phyloP scores from a whole-genome alignment of 1,140 invertebrate species.

The Micrasema longulum region DNA sequence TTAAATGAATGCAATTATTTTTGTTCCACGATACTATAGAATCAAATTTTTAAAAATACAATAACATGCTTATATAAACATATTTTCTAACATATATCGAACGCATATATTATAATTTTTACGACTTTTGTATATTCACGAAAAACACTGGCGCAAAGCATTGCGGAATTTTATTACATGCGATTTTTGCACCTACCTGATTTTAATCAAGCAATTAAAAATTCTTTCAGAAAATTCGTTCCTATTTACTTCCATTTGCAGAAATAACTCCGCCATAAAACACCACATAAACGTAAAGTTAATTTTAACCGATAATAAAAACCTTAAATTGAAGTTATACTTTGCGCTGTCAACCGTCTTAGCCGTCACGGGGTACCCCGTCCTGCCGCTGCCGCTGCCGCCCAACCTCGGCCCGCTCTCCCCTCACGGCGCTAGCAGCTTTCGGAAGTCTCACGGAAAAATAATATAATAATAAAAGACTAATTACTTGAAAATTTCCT shows the following conservation, averaged over 20 bases:
- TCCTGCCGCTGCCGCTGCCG: background rate
- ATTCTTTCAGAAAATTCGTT: background rate
- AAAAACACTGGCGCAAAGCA: no score
- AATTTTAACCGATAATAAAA: constrained; percentile 55
- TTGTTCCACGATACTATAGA: no score
- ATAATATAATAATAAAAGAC: constrained; percentile 57
- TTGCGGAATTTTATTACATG: no score
- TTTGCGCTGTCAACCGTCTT: constrained; percentile 35
- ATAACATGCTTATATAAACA: no score
- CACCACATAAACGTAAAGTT: constrained; percentile 54
- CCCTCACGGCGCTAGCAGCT: constrained; percentile 13
- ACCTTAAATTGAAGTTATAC: constrained; percentile 53
- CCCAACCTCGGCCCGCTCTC: background rate
- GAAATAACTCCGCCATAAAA: constrained; percentile 50
- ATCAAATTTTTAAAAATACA: no score
- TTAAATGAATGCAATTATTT: no score
- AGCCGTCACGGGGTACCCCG: constrained; percentile 34
- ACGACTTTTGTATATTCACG: no score
- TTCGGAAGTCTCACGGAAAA: constrained; percentile 51
- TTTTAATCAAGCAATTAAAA: no score
- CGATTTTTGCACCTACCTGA: constrained; percentile 20
- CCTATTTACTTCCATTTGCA: constrained; percentile 13
- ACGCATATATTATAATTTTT: no score
- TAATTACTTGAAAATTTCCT: constrained; percentile 56
- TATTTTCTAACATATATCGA: no score